These are phyloP conservation scores for Rotaria magnacalcarata DNA, from an alignment of 2,888 invertebrate species.

Conservation along the genomic window DNA sequence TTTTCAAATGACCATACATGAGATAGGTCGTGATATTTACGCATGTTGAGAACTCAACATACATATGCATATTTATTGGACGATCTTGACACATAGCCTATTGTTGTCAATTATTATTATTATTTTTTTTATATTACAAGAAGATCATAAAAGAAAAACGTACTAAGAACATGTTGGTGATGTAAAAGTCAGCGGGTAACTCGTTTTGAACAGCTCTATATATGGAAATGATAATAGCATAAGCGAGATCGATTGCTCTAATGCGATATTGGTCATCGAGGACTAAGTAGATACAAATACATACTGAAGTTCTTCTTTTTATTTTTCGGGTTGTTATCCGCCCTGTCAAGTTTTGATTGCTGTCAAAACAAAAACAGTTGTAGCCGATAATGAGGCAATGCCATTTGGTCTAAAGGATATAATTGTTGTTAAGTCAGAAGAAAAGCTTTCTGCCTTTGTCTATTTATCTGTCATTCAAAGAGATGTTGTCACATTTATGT, in stretches of 20 bases:
- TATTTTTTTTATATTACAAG: not conserved
- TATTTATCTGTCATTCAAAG: not conserved
- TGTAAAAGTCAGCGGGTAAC: not conserved
- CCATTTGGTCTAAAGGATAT: not conserved
- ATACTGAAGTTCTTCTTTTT: too few relatives aligned
- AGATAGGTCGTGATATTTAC: slow-evolving; percentile 26
- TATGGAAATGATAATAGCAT: not conserved
- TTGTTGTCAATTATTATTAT: not conserved
- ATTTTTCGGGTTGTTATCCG: not conserved
- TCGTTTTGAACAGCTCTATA: not conserved
- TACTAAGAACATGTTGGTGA: not conserved
- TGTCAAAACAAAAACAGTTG: not conserved
- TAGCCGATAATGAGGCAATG: not conserved
- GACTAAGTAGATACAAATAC: not conserved
- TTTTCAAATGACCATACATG: slow-evolving; percentile 8
- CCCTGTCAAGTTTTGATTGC: not conserved
- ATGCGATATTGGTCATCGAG: not conserved
- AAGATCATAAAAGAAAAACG: not conserved
- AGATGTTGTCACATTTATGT: not conserved
- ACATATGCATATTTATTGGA: not conserved
- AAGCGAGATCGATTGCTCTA: not conserved
- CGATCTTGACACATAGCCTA: not conserved
- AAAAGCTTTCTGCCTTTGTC: not conserved
- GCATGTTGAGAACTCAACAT: not conserved
- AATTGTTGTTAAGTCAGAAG: not conserved